Percentiles rank a stretch among this genome's conserved stretches.
These are phyloP conservation scores for Urocynchramus pylzowi DNA, from an alignment of 2,113 vertebrate genomes.

Conservation along the genomic window DNA sequence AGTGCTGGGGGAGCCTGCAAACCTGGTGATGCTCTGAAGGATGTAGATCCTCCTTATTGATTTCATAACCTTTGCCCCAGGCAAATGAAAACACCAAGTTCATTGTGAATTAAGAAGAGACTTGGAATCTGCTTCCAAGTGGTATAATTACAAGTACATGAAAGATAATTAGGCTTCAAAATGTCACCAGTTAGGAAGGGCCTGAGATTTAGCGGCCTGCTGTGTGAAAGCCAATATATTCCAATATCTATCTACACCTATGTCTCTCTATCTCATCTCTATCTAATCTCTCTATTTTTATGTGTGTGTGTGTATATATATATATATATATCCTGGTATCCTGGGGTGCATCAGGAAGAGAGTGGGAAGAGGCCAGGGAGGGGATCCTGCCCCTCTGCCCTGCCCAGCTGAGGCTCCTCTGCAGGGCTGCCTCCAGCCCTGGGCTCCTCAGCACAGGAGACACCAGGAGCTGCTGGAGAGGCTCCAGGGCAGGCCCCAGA, in stretches of 20 bases:
- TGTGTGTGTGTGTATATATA: too few species aligned
- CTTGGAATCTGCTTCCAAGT: not conserved
- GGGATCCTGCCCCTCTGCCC: not conserved
- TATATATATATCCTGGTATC: too few species aligned
- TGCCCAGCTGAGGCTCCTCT: not conserved
- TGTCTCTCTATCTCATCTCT: not conserved
- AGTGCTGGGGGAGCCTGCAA: not conserved
- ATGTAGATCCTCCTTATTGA: not conserved
- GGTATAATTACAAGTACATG: not conserved
- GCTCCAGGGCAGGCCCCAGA: not conserved
- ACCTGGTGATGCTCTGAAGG: not conserved
- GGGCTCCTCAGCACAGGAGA: not conserved
- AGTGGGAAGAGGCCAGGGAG: not conserved
- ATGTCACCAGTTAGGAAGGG: fast-evolving
- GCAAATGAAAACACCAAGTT: not conserved
- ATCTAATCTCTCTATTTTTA: not conserved
- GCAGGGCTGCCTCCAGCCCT: not conserved
- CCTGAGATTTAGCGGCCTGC: not conserved
- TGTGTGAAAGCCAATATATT: not conserved
- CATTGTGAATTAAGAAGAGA: not conserved
- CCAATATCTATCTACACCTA: too few species aligned
- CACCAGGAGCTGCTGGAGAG: not conserved
- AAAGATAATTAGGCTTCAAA: not conserved
- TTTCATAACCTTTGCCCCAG: not conserved
- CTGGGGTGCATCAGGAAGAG: not conserved